These are phyloP conservation scores for Discoglossus pictus DNA, from an alignment of 2,797 vertebrate species.

Conservation along the genomic window DNA sequence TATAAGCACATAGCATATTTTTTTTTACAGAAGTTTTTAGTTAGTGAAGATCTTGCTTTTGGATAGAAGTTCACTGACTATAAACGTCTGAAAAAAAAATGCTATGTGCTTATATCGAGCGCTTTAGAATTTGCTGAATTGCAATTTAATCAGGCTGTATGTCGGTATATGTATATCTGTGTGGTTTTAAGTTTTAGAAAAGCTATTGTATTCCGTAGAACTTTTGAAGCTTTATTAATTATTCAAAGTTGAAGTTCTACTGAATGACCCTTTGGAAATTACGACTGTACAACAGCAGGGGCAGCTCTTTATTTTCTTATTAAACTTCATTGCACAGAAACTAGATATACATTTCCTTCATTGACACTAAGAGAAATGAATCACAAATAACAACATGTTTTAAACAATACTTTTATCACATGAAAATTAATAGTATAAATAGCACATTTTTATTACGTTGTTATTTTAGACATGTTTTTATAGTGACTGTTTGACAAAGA, in stretches of 20 bases:
- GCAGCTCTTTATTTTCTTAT: neutral
- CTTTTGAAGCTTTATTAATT: slow-evolving; percentile 42
- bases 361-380: neutral
- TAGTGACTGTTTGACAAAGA: slow-evolving; percentile 26
- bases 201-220: slow-evolving; percentile 27
- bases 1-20: too few relatives aligned
- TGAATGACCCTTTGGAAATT: slow-evolving; percentile 41
- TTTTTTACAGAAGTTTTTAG: too few relatives aligned
- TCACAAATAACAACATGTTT: slow-evolving; percentile 16
- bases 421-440: slow-evolving; percentile 25
- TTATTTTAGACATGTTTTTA: slow-evolving; percentile 34
- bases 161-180: too few relatives aligned
- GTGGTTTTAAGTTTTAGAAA: too few relatives aligned
- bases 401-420: slow-evolving; percentile 26
- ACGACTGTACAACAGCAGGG: slow-evolving; percentile 32
- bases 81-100: too few relatives aligned
- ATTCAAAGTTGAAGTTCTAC: slow-evolving; percentile 43
- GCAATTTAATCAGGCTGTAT: too few relatives aligned
- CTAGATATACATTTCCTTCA: slow-evolving; percentile 21
- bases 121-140: too few relatives aligned
- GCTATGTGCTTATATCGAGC: too few relatives aligned
- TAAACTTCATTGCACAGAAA: slow-evolving; percentile 21
- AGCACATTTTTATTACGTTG: slow-evolving; percentile 18
- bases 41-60: too few relatives aligned
- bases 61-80: too few relatives aligned